These are phyloP conservation scores for Tinea trinotella DNA, from an alignment of 2,888 invertebrate species.

Conservation along the genomic window DNA sequence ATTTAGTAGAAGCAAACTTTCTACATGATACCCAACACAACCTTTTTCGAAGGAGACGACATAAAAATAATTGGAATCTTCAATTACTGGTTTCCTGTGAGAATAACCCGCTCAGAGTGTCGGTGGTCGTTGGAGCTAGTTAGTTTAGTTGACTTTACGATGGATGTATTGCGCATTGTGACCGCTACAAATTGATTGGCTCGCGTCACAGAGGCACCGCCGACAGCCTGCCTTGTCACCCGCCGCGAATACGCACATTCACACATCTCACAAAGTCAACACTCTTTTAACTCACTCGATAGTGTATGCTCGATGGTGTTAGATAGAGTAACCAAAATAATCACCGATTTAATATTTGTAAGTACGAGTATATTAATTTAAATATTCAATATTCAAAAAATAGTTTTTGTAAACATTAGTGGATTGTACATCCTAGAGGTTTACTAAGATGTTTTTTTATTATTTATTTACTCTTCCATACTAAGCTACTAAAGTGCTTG, in stretches of 20 bases:
- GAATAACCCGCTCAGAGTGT: slow-evolving; percentile 32
- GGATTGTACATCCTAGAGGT: too few species aligned
- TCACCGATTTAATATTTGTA: too few species aligned
- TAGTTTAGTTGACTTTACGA: slow-evolving; percentile 40
- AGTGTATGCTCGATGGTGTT: too few species aligned
- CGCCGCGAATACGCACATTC: slow-evolving; percentile 8
- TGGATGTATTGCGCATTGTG: slow-evolving; percentile 64
- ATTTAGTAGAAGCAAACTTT: too few species aligned
- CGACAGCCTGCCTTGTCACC: slow-evolving; percentile 59
- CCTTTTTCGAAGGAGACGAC: not conserved
- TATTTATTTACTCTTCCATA: too few species aligned
- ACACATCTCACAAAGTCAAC: not conserved
- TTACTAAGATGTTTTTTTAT: too few species aligned
- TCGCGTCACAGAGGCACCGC: slow-evolving; percentile 45
- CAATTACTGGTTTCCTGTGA: slow-evolving; percentile 21
- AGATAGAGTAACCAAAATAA: too few species aligned
- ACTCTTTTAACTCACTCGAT: slow-evolving; percentile 9
- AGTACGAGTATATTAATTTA: too few species aligned
- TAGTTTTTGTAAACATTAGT: too few species aligned
- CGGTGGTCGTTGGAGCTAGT: slow-evolving; percentile 45
- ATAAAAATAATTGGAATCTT: slow-evolving; percentile 11
- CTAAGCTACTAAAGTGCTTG: too few species aligned
- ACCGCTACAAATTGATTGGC: slow-evolving; percentile 64
- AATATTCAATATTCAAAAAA: too few species aligned
- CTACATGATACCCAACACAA: too few species aligned